Evolutionary conservation across 2,888 invertebrate species (phyloP), one percentile per base, ranked within the genome.

Genomic region (Smittia sp.): DNA sequence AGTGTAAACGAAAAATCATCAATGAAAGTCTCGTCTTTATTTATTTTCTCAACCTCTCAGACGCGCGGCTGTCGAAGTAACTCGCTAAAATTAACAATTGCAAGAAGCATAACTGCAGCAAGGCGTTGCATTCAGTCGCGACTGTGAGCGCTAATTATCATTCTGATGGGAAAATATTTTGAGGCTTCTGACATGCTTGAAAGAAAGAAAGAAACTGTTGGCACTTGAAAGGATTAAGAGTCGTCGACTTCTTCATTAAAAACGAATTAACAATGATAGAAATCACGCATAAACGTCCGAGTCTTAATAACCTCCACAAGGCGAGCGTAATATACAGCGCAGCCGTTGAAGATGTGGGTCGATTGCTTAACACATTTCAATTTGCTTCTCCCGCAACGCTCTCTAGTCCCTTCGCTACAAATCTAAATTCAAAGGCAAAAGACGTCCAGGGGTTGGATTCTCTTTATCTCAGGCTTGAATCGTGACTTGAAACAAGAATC

Each of bases 361-460:
- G 58, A 22, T 13, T 22, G 18, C 22, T 22, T 58, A 58, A 58
- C 58, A 58, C 58, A n/a, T 58, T 58, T 22, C 58, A 58, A 22
- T 20, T 58, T 58, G 58, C 22, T 13, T 58, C n/a, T 58, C n/a
- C 58, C 58, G 22, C 18, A 58, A 58, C 58, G 15, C 11, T 58
- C 58, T 7, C 18, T 58, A n/a, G 46, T 46, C n/a, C 46, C 22
- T 22, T 58, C 22, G 15, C 22, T 58, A 46, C 15, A 22, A 58
- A 9, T 58, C 3, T 9, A 9, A 22, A 58, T 22, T 58, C 20
- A 18, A 58, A 20, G 46, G 3, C 46, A 46, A 11, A 13, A 13
- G n/a, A 46, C n/a, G n/a, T n/a, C n/a, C n/a, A n/a, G n/a, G n/a
- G n/a, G n/a, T n/a, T n/a, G n/a, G n/a, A n/a, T n/a, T n/a, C n/a